Conservation (phyloP, 2,797 vertebrate genomes). For the Pangasius djambal region DNA sequence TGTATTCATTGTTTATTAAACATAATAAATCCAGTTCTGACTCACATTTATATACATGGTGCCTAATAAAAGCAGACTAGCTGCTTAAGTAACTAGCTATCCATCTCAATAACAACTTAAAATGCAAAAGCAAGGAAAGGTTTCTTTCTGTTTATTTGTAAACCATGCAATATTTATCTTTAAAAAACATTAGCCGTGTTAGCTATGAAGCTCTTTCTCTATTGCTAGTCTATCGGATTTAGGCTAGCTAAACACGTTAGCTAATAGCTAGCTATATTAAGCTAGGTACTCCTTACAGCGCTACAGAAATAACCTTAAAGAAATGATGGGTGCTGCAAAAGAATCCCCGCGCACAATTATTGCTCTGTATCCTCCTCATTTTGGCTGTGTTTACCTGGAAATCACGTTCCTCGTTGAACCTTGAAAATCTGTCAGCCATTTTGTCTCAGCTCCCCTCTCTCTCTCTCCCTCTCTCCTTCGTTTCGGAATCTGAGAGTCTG, state of each 20-base stretch:
- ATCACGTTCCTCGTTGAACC: conserved; percentile 98
- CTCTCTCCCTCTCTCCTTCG: conserved; percentile 45
- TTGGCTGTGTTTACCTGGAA: conserved; percentile 85
- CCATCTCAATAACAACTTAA: background rate
- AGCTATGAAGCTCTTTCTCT: background rate
- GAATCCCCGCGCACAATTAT: background rate
- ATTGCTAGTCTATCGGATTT: background rate
- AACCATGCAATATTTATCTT: background rate
- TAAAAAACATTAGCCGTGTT: background rate
- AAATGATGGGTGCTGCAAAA: background rate
- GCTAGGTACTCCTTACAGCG: background rate
- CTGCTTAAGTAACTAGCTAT: background rate
- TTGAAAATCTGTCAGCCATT: conserved; percentile 99
- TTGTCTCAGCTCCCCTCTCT: conserved; percentile 77
- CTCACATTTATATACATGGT: background rate
- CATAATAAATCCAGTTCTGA: background rate
- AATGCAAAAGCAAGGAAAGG: background rate
- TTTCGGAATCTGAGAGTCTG: conserved; percentile 59
- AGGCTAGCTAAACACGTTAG: background rate
- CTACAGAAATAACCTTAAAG: background rate
- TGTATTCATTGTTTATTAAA: background rate
- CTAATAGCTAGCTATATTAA: background rate
- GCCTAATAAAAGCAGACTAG: too few species aligned
- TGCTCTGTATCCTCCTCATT: background rate
- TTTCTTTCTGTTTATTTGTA: background rate